Evolutionary conservation across 2,888 invertebrate genomes (phyloP), one percentile per base, ranked within the genome.

Genomic region (Erebia palarica): DNA sequence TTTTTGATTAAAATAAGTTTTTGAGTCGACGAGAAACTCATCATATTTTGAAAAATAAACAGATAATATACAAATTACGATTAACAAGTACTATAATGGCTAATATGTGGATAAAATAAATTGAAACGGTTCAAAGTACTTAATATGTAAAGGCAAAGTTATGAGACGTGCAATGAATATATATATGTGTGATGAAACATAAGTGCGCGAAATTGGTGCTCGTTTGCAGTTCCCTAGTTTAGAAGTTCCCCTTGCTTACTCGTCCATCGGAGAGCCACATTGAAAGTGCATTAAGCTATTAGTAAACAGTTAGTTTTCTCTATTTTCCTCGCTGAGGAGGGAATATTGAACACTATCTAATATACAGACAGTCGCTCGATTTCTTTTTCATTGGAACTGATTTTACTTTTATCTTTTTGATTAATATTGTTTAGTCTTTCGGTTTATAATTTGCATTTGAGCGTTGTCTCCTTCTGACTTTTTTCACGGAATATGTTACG

Each of bases 271-370:
- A 18, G 82, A 81, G 80, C 79, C 81, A 85, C 86, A 85, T 86
- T 84, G 85, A 83, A 82, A 87, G 86, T 89, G 85, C 87, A 90
- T 89, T 89, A 88, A 86, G 85, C 85, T 87, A 90, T 90, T 90
- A 88, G 88, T 84, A 86, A 88, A 86, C 84, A 87, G 82, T 86
- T 86, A 86, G 84, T 83, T 77, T 78, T 81, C 81, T 81, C 81
- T 63, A 18, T 49, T 63, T 79, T 77, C 78, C 73, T 75, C 74
- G 75, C 79, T 75, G 78, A 77, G 76, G 78, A 70, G 66, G 51
- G 61, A 55, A 67, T 73, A 71, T 70, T 70, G 57, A 3, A 21
- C 70, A 70, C 66, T 70, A 65, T 44, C 42, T 27, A 27, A 36
- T 36, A 36, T 36, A 36, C 36, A 27, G 1, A 7, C 36, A 36